These are phyloP conservation scores for Crambe crambe DNA, from an alignment of 37 sponge, comb jelly and placozoan species.

Conservation along the genomic window DNA sequence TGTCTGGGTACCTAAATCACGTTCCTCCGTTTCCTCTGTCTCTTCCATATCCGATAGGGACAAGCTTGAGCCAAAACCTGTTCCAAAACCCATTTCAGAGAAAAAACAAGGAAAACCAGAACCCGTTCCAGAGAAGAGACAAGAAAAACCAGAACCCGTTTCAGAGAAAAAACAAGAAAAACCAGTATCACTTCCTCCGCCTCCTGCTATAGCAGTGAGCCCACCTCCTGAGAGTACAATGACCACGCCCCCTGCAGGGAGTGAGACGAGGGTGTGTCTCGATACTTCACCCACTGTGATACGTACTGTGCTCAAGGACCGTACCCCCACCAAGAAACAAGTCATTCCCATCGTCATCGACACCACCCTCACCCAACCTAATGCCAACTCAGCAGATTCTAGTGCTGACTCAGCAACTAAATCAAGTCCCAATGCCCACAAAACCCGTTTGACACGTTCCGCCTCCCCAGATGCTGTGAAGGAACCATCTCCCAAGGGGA, in stretches of 20 bases:
- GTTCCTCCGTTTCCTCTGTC: background rate
- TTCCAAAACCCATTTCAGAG: background rate
- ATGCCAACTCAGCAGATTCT: background rate
- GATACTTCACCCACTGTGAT: slow-evolving; percentile 7
- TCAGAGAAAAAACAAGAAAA: background rate
- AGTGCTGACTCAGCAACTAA: background rate
- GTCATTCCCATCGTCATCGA: background rate
- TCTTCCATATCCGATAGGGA: background rate
- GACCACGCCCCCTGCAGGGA: background rate
- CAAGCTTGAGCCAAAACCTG: background rate
- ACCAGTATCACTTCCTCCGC: background rate
- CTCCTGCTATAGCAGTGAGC: background rate
- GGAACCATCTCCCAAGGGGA: background rate
- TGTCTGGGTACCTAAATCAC: background rate
- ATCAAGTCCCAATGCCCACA: background rate
- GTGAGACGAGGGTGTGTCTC: background rate
- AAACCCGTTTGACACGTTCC: background rate
- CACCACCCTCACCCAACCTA: background rate
- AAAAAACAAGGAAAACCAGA: background rate
- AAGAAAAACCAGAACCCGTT: background rate
- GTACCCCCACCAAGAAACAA: background rate
- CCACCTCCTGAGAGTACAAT: background rate
- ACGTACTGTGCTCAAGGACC: slow-evolving; percentile 8
- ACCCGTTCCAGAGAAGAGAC: background rate
- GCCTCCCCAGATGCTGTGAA: background rate